A percentile compares a stretch with the other conserved stretches of the same genome.
Evolutionary conservation across 2,888 invertebrate species (phyloP).

Genomic region (Spodoptera littoralis): DNA sequence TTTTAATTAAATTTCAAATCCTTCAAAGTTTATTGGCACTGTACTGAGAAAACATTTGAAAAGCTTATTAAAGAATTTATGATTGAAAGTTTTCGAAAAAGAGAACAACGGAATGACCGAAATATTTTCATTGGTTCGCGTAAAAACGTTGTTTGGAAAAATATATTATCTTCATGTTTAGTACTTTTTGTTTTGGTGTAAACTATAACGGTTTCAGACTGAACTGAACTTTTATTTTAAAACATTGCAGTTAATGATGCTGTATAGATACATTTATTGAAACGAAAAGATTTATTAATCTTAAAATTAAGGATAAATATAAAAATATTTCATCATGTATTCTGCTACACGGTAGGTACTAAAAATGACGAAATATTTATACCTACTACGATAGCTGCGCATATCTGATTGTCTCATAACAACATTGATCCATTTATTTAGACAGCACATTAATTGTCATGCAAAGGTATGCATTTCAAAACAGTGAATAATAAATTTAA

Average conservation of each 20-base stretch:
- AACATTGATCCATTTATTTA: no score
- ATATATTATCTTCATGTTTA: slow-evolving; percentile 10
- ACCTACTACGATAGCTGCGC: no score
- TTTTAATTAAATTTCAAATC: slow-evolving; percentile 45
- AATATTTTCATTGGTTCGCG: slow-evolving; percentile 7
- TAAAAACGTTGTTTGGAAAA: slow-evolving; percentile 1
- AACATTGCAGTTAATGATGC: neutral
- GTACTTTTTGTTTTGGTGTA: slow-evolving; percentile 28
- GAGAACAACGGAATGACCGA: slow-evolving; percentile 19
- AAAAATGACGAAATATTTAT: no score
- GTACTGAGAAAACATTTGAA: slow-evolving; percentile 21
- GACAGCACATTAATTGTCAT: neutral
- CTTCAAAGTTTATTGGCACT: slow-evolving; percentile 35
- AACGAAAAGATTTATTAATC: no score
- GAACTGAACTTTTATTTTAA: slow-evolving; percentile 2
- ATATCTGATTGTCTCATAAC: no score
- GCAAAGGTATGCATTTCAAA: neutral
- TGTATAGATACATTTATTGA: neutral
- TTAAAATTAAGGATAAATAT: no score
- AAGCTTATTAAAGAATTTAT: slow-evolving; percentile 26
- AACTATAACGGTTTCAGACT: slow-evolving; percentile 4
- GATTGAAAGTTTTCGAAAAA: slow-evolving; percentile 28
- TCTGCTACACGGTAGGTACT: no score
- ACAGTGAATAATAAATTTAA: slow-evolving; percentile 21
- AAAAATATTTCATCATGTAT: no score